Conservation (phyloP, 2,113 vertebrate genomes). For the Oreocharis arfaki region DNA sequence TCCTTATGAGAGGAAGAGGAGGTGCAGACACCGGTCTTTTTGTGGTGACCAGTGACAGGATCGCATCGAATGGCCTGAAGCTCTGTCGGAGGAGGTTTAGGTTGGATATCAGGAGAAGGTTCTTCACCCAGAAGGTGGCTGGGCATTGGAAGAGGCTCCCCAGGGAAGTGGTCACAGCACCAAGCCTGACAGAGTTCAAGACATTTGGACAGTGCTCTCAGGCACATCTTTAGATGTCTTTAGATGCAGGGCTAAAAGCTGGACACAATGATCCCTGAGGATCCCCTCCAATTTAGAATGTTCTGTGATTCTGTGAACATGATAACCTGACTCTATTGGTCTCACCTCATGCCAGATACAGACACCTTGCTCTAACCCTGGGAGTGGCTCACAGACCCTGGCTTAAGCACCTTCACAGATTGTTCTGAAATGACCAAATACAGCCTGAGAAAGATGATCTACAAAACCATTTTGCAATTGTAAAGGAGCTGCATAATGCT, state of each 20-base stretch:
- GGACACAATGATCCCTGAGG: not conserved
- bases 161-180: not conserved
- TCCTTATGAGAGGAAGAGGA: rapidly evolving
- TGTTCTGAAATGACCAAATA: not conserved
- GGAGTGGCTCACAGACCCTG: not conserved
- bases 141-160: not conserved
- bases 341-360: not conserved
- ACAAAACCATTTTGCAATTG: not conserved
- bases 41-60: too few species aligned
- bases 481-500: not conserved
- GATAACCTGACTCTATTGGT: not conserved
- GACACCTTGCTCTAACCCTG: not conserved
- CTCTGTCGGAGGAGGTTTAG: not conserved
- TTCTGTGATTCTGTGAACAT: not conserved
- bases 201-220: not conserved
- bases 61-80: not conserved
- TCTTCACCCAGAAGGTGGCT: not conserved
- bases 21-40: not conserved
- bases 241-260: not conserved
- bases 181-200: not conserved
- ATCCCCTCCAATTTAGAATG: too few species aligned
- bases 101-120: not conserved
- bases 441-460: not conserved
- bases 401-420: not conserved
- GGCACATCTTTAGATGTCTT: not conserved